These are phyloP conservation scores for Perodicticus potto DNA, from an alignment of 2,797 vertebrate species.

Conservation along the genomic window DNA sequence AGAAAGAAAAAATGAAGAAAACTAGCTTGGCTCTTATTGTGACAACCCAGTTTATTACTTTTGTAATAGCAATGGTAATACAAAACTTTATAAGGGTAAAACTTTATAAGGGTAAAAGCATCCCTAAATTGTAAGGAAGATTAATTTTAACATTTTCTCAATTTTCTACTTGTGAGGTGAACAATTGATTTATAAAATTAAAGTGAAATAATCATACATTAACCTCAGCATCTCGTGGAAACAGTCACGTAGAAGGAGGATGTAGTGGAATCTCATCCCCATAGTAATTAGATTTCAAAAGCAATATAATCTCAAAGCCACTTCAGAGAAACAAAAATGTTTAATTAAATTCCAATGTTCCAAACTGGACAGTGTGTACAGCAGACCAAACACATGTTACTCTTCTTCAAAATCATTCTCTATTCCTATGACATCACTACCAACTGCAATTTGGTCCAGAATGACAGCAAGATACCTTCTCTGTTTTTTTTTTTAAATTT, in stretches of 20 bases:
- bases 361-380: background rate
- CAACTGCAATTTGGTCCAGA: background rate
- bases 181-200: background rate
- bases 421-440: background rate
- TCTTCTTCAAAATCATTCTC: background rate
- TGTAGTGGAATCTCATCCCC: fast-evolving
- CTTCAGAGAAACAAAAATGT: background rate
- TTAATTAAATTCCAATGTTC: background rate
- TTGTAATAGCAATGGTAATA: background rate
- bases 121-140: conserved; percentile 14
- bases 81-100: background rate
- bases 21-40: conserved; percentile 37
- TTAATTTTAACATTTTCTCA: background rate
- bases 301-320: conserved; percentile 9
- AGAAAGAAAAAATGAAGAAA: background rate
- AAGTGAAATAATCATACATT: background rate
- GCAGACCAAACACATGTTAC: background rate
- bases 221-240: background rate
- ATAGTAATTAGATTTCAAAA: conserved; percentile 27
- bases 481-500: background rate
- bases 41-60: conserved; percentile 64
- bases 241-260: background rate
- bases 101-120: too few species aligned
- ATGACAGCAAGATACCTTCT: background rate
- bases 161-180: conserved; percentile 17